These are phyloP conservation scores for Gymnothorax reevesii DNA, from an alignment of 2,797 vertebrate genomes.

Conservation along the genomic window DNA sequence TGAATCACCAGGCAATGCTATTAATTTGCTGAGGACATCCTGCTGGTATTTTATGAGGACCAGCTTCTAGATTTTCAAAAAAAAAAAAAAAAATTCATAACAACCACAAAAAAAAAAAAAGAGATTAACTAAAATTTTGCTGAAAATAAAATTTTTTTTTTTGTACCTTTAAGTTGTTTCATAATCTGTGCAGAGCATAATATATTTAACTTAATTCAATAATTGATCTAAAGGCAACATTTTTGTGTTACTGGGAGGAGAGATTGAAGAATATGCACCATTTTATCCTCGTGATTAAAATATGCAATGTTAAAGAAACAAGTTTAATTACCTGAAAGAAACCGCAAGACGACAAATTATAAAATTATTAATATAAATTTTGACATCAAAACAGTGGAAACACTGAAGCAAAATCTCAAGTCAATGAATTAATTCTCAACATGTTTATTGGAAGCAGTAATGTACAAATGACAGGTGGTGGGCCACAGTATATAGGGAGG, in stretches of 20 bases:
- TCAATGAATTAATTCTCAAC: not conserved
- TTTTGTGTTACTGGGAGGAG: not conserved
- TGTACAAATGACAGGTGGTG: conserved; percentile 17
- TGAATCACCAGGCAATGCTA: not conserved
- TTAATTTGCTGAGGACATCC: not conserved
- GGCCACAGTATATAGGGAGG: conserved; percentile 3
- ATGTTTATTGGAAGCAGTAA: conserved; percentile 20
- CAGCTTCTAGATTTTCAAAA: not conserved
- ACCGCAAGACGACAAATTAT: not conserved
- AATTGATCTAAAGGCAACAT: not conserved
- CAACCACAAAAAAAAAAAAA: not conserved
- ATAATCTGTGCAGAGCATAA: not conserved
- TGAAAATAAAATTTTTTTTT: not conserved
- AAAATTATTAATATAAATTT: not conserved
- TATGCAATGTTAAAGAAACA: not conserved
- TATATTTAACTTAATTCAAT: not conserved
- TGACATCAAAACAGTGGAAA: not conserved
- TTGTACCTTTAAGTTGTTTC: not conserved
- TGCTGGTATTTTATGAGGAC: not conserved
- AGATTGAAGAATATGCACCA: not conserved
- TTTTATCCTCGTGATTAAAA: not conserved
- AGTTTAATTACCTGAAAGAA: not conserved
- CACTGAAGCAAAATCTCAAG: not conserved
- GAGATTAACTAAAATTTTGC: not conserved
- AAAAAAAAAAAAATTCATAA: not conserved